phyloP scores from a whole-genome alignment of 2,888 invertebrate species.

The Patella ulyssiponensis region DNA sequence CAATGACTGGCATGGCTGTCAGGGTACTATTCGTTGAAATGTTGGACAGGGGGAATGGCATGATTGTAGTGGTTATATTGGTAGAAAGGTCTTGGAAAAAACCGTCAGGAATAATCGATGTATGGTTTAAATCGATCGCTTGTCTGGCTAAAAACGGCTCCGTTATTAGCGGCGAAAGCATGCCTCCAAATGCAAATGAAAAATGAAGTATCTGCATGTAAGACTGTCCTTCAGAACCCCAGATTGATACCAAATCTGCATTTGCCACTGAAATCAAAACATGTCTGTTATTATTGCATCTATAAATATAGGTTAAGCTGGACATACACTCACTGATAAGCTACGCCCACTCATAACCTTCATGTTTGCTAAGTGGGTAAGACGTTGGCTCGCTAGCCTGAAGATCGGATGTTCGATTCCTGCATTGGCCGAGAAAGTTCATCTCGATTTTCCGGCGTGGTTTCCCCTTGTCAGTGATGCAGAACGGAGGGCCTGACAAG shows the following conservation, averaged over 20 bases:
- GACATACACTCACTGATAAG: too few species aligned
- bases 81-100: slow-evolving; percentile 22
- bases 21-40: slow-evolving; percentile 16
- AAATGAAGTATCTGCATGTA: slow-evolving; percentile 73
- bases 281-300: too few species aligned
- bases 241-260: slow-evolving; percentile 61
- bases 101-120: slow-evolving; percentile 14
- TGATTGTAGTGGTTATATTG: too few species aligned
- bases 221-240: slow-evolving; percentile 62
- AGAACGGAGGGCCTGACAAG: too few species aligned
- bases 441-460: too few species aligned
- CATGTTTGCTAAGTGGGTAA: too few species aligned
- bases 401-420: too few species aligned
- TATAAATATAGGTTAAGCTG: too few species aligned
- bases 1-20: not conserved
- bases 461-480: too few species aligned
- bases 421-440: too few species aligned
- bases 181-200: slow-evolving; percentile 71
- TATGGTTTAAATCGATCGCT: not conserved
- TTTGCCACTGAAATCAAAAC: slow-evolving; percentile 55
- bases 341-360: too few species aligned
- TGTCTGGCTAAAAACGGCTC: slow-evolving; percentile 63
- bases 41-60: slow-evolving; percentile 22
- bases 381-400: too few species aligned
- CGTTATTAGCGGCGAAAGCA: slow-evolving; percentile 71